Base-by-base conservation (phyloP, 2,888 invertebrate genomes). In the Megastigmus dorsalis region DNA sequence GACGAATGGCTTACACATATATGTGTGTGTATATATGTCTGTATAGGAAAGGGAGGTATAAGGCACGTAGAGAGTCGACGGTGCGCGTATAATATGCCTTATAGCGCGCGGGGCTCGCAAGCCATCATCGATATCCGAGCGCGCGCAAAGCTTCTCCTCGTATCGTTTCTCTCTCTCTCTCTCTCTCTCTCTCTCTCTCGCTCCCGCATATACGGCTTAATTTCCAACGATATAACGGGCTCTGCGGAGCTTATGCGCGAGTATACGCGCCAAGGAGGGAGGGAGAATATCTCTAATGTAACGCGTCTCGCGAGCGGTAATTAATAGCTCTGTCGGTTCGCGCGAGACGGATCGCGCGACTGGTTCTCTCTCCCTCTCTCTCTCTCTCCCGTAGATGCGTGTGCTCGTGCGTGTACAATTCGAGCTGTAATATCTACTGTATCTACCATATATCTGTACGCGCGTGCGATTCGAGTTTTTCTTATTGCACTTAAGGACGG, bases 301-400 rank as follows among this genome's bases (percentile, higher is more conserved):
- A 41, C 65, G 65, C 72, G 68, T 63, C 72, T 57, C 63, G 67
- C 52, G 57, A 9, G 33, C 52, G 63, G 68, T 76, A 71, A 76
- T 76, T 76, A 72, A 76, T 76, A 68, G 75, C 72, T 26, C 54
- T 28, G 62, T 33, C n/a, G n/a, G n/a, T n/a, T n/a, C n/a, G n/a
- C n/a, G n/a, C n/a, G n/a, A n/a, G n/a, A n/a, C n/a, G n/a, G 33
- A 18, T 3, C 30, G 26, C 48, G 20, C 33, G 33, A n/a, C 62
- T 48, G 33, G 20, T 20, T 48, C 20, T 62, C 45, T 23, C n/a
- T n/a, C n/a, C n/a, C n/a, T n/a, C n/a, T n/a, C n/a, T 48, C 20
- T 62, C 45, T 23, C n/a, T 45, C 7, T 7, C n/a, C 28, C 9
- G 30, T 5, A n/a, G n/a, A n/a, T n/a, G n/a, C n/a, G 43, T 28